These are phyloP conservation scores for Colostygia pectinataria DNA, from an alignment of 2,888 invertebrate species.

Conservation along the genomic window DNA sequence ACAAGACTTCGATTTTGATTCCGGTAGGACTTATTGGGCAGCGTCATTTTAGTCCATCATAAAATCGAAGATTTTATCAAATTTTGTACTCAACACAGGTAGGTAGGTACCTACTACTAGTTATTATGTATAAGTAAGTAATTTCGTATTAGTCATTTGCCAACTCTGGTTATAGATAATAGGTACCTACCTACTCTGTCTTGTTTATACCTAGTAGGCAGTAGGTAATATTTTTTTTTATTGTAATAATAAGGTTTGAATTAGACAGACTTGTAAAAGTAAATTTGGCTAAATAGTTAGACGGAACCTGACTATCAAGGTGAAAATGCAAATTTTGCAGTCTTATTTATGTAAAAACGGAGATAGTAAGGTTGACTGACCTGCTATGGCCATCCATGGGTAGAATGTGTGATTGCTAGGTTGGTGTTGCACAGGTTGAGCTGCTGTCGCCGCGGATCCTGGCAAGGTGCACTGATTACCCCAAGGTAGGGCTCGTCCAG, in stretches of 20 bases:
- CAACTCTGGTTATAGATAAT: too few relatives aligned
- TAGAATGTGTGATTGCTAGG: conserved; percentile 96
- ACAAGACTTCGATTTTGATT: conserved; percentile 35
- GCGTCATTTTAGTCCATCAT: conserved; percentile 69
- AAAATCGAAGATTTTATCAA: conserved; percentile 26
- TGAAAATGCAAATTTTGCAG: conserved; percentile 24
- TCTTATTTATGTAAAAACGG: conserved; percentile 10
- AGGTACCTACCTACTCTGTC: too few relatives aligned
- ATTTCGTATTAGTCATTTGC: too few relatives aligned
- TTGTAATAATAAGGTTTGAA: too few relatives aligned
- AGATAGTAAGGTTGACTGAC: conserved; percentile 82
- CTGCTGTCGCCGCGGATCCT: conserved; percentile 90
- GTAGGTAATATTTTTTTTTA: too few relatives aligned
- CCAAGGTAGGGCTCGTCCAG: conserved; percentile 90
- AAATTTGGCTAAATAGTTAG: too few relatives aligned
- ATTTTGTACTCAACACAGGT: conserved; percentile 24
- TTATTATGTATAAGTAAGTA: too few relatives aligned
- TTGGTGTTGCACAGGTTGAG: conserved; percentile 94
- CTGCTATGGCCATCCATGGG: conserved; percentile 99
- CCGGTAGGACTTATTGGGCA: conserved; percentile 28
- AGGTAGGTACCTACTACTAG: background rate
- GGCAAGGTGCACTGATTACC: conserved; percentile 95
- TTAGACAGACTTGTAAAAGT: too few relatives aligned
- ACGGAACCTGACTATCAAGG: too few relatives aligned
- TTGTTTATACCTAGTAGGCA: too few relatives aligned